These are phyloP conservation scores for Drosophila kurseongensis DNA, from an alignment of 1,140 invertebrate species.

Conservation along the genomic window DNA sequence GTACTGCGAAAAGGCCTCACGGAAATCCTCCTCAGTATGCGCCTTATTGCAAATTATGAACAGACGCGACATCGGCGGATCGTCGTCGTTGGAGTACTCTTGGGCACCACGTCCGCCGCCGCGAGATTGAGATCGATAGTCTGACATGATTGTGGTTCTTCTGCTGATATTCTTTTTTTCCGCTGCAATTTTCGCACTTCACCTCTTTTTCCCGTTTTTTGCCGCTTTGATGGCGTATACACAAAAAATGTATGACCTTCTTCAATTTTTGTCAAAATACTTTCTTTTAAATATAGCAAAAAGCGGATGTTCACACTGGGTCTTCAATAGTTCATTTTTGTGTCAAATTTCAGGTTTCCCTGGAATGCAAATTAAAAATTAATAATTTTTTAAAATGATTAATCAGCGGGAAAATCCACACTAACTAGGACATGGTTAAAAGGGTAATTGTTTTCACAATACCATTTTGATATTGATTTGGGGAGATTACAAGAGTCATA, in stretches of 20 bases:
- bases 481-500: too few relatives aligned
- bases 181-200: conserved; percentile 1
- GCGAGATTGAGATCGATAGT: conserved; percentile 81
- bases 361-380: too few relatives aligned
- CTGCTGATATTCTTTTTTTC: conserved; percentile 13
- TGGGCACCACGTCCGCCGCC: conserved; percentile 67
- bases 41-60: conserved; percentile 95
- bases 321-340: too few relatives aligned
- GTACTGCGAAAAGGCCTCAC: conserved; percentile 91
- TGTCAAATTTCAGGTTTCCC: too few relatives aligned
- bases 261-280: not conserved
- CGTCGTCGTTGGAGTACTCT: conserved; percentile 85
- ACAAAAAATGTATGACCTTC: conserved; percentile 23
- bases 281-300: not conserved
- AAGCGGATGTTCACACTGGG: too few relatives aligned
- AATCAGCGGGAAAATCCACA: too few relatives aligned
- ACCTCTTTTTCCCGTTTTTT: conserved; percentile 4
- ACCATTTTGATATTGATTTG: too few relatives aligned
- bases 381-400: too few relatives aligned
- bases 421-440: too few relatives aligned
- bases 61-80: conserved; percentile 93
- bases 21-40: conserved; percentile 92
- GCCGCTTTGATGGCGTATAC: conserved; percentile 46
- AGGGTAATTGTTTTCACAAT: too few relatives aligned
- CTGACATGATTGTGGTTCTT: conserved; percentile 58